Conservation (phyloP, 35 echinoderm and acorn worm genomes). For the Hemicentrotus pulcherrimus region DNA sequence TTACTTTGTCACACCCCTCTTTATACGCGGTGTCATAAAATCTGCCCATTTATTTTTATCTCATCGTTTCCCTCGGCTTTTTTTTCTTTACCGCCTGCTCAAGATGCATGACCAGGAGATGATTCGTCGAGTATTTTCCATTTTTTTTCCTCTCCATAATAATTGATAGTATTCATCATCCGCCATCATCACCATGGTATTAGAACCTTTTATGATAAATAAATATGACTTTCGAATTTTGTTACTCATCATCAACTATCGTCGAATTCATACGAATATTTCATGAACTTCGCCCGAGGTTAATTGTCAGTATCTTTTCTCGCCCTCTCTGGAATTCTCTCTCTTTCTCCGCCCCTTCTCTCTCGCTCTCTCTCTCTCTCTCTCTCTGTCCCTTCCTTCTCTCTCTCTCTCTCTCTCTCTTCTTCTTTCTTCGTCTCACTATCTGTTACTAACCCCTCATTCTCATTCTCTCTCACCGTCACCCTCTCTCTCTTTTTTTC, state of each 20-base stretch:
- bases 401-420: no score
- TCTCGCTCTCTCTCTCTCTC: no score
- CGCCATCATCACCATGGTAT: not conserved
- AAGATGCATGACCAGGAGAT: not conserved
- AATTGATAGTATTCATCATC: not conserved
- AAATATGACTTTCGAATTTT: constrained; percentile 6
- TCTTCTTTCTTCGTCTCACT: no score
- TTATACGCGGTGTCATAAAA: not conserved
- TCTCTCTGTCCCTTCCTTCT: no score
- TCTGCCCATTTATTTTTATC: not conserved
- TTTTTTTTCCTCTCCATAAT: not conserved
- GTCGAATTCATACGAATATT: not conserved
- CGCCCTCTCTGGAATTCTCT: not conserved
- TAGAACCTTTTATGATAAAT: not conserved
- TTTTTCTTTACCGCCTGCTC: not conserved
- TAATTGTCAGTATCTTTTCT: not conserved
- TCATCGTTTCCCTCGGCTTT: not conserved
- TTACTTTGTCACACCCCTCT: not conserved
- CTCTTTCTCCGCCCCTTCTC: not conserved
- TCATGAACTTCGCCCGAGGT: not conserved
- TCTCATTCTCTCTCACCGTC: not conserved
- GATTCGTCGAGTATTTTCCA: not conserved
- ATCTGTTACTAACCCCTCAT: not conserved
- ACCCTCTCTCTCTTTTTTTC: not conserved
- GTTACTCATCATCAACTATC: constrained; percentile 17